Conservation (phyloP, 1,140 invertebrate genomes). For the Paracyclopina nana region DNA sequence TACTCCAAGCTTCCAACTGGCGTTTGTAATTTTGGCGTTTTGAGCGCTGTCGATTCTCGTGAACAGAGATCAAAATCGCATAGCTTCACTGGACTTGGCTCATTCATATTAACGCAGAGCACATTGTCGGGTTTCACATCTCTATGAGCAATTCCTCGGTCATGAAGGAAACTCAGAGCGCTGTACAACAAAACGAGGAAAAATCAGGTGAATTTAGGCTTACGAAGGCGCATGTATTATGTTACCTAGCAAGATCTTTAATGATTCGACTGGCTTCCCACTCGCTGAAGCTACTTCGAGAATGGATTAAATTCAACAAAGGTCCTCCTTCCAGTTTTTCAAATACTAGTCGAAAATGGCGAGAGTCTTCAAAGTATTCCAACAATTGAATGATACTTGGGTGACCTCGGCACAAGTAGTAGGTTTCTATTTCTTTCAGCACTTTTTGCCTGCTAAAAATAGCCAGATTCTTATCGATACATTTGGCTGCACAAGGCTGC, state of each 20-base stretch:
- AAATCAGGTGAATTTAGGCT: background rate
- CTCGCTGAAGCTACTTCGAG: conserved; percentile 17
- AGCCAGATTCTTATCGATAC: conserved; percentile 30
- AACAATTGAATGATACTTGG: conserved; percentile 37
- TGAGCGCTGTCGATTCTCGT: conserved; percentile 25
- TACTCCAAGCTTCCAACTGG: conserved; percentile 34
- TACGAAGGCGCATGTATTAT: background rate
- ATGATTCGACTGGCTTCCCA: conserved; percentile 2
- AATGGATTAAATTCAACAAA: conserved; percentile 25
- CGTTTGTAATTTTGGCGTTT: conserved; percentile 17
- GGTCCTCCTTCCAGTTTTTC: conserved; percentile 27
- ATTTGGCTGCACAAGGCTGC: conserved; percentile 31
- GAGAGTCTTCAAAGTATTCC: conserved; percentile 34
- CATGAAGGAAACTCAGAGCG: conserved; percentile 27
- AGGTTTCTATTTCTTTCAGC: conserved; percentile 39
- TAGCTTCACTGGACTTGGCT: conserved; percentile 35
- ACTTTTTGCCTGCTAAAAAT: conserved; percentile 28
- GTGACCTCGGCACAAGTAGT: conserved; percentile 34
- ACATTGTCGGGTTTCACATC: conserved; percentile 28
- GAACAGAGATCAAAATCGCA: conserved; percentile 41
- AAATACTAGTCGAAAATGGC: conserved; percentile 29
- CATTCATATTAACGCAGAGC: conserved; percentile 28
- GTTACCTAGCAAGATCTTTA: background rate
- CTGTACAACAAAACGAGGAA: background rate
- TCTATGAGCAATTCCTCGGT: conserved; percentile 26